These are phyloP conservation scores for Forficula auricularia DNA, from an alignment of 1,140 invertebrate species.

Conservation along the genomic window DNA sequence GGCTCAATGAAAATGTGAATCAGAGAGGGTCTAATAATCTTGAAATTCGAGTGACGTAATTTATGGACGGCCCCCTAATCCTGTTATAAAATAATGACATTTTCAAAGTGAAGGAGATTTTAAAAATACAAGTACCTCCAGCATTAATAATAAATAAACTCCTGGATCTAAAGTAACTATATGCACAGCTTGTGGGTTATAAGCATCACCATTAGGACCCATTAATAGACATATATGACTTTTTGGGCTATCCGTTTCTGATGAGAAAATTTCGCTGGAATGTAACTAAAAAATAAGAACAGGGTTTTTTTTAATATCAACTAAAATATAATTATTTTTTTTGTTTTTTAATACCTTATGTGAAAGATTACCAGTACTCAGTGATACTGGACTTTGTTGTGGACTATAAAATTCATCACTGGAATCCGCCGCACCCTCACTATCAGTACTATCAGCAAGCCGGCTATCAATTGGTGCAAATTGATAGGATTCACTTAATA, in stretches of 20 bases:
- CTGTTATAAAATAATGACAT: too few species aligned
- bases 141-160: constrained; percentile 45
- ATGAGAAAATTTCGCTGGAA: neutral
- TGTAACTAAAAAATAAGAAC: constrained; percentile 2
- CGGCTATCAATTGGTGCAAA: constrained; percentile 4
- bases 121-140: too few species aligned
- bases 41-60: too few species aligned
- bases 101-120: too few species aligned
- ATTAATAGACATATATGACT: constrained; percentile 30
- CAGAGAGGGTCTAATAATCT: too few species aligned
- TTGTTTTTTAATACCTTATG: too few species aligned
- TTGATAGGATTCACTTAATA: constrained; percentile 30
- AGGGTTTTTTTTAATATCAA: too few species aligned
- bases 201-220: constrained; percentile 21
- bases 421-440: constrained; percentile 17
- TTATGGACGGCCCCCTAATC: too few species aligned
- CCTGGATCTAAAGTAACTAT: constrained; percentile 39
- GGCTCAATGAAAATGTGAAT: too few species aligned
- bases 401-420: constrained; percentile 23
- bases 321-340: too few species aligned
- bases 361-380: too few species aligned
- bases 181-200: constrained; percentile 38
- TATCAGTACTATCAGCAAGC: constrained; percentile 15
- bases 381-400: constrained; percentile 11
- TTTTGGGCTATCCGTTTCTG: constrained; percentile 17